phyloP scores from a whole-genome alignment of 2,113 vertebrate genomes.

The Motacilla alba region DNA sequence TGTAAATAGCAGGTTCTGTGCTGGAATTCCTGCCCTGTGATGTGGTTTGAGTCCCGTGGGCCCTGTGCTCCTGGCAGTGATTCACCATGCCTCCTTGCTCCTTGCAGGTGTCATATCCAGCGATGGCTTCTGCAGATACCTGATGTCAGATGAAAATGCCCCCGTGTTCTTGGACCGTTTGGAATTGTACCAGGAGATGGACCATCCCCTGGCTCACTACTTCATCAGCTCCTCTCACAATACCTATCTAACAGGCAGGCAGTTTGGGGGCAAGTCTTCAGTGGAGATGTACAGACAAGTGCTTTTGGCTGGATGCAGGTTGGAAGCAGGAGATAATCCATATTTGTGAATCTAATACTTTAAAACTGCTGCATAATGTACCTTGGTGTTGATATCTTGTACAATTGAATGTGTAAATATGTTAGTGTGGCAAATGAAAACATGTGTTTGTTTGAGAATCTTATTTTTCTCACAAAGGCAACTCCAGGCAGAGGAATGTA shows the following conservation, averaged over 20 bases:
- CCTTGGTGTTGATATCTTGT: background rate
- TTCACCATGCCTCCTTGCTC: background rate
- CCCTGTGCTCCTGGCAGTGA: background rate
- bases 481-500: background rate
- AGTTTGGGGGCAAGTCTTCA: slow-evolving; percentile 96
- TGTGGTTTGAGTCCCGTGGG: background rate
- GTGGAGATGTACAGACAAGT: slow-evolving; percentile 99
- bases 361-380: background rate
- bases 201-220: slow-evolving; percentile 94
- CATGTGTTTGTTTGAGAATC: background rate
- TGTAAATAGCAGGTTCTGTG: background rate
- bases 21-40: background rate
- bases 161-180: slow-evolving; percentile 95
- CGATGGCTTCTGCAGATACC: slow-evolving; percentile 95
- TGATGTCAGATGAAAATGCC: slow-evolving; percentile 99
- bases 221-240: slow-evolving; percentile 99
- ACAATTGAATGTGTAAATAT: background rate
- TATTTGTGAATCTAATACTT: background rate
- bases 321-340: slow-evolving; percentile 6
- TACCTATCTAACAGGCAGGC: slow-evolving; percentile 93
- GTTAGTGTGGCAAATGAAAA: background rate
- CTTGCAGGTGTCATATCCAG: slow-evolving; percentile 89
- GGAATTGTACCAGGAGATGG: slow-evolving; percentile 98
- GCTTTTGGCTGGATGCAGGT: slow-evolving; percentile 97
- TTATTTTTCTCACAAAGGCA: background rate